Conservation (phyloP, 2,888 invertebrate species). For the Aporophyla lueneburgensis region DNA sequence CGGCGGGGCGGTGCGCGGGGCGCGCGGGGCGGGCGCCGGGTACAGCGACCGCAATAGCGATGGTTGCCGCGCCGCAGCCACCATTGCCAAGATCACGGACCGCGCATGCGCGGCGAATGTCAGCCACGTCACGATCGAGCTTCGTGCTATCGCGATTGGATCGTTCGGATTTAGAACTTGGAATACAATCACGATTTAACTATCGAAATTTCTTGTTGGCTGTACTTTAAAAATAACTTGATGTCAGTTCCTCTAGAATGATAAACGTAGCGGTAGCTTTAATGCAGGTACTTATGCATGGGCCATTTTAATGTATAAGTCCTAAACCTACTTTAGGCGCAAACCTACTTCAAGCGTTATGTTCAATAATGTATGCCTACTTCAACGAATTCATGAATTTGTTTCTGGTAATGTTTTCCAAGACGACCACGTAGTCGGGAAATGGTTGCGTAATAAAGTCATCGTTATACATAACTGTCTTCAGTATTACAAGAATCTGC, state of each 20-base stretch:
- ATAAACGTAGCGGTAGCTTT: conserved; percentile 59
- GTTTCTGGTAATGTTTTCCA: conserved; percentile 34
- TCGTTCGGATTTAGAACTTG: conserved; percentile 84
- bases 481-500: background rate
- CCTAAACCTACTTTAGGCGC: conserved; percentile 18
- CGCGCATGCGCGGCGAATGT: conserved; percentile 89
- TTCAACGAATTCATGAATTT: conserved; percentile 44
- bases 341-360: conserved; percentile 23
- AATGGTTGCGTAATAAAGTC: conserved; percentile 1
- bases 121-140: conserved; percentile 90
- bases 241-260: conserved; percentile 47
- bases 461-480: conserved; percentile 8
- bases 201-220: conserved; percentile 72
- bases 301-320: conserved; percentile 38
- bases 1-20: conserved; percentile 65
- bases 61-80: conserved; percentile 83
- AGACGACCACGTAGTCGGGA: conserved; percentile 38
- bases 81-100: conserved; percentile 92
- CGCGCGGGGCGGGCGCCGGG: conserved; percentile 74
- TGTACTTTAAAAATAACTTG: conserved; percentile 65
- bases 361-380: conserved; percentile 39
- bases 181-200: conserved; percentile 82
- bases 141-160: conserved; percentile 86
- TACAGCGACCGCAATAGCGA: conserved; percentile 89
- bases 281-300: conserved; percentile 57